Evolutionary conservation across 2,113 vertebrate genomes (phyloP), one percentile per base, ranked within the genome.

Genomic region (Syngnathoides biaculeatus): DNA sequence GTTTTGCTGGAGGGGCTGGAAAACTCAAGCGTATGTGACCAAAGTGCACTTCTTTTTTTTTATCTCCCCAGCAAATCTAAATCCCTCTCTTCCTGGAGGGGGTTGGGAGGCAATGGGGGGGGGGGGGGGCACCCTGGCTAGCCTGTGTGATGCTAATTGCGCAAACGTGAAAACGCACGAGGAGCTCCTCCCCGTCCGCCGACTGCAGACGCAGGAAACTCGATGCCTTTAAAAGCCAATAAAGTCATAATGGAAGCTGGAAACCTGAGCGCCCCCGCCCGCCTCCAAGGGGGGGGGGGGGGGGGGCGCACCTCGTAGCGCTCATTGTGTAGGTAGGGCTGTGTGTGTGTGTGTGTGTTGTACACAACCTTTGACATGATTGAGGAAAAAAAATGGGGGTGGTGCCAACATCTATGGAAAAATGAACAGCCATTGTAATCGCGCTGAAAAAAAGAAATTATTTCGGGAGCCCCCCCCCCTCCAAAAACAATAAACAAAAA

Each of bases 171-270:
- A 48, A 43, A 69, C 43, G 15, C n/a, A 52, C 26, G 56, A 47
- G 27, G 79, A 63, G 80, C 84, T 78, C 19, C 4, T 4, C 59
- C 22, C 39, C 58, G 15, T 7, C 55, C 26, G 26, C 74, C 64
- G 87, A 82, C 84, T 88, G 86, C 88, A 86, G 87, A 88, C 84
- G 62, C 61, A 80, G 67, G 89, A 89, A 90, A 90, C 83, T 73
- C 5, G 85, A 90, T 87, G 78, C 88, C 83, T 85, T 85, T 90
- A 87, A 90, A 88, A 90, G 89, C 86, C 86, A 88, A 90, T 90
- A 85, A 89, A 89, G 86, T 78, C 83, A 90, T 89, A 88, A 90
- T 89, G 89, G 88, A 86, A 88, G 87, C 80, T 84, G 73, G 89
- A 80, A 86, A 86, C 81, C 73, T 5, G 77, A 84, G 83, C 72